These are phyloP conservation scores for Tichodroma muraria DNA, from an alignment of 2,113 vertebrate genomes.

Conservation along the genomic window DNA sequence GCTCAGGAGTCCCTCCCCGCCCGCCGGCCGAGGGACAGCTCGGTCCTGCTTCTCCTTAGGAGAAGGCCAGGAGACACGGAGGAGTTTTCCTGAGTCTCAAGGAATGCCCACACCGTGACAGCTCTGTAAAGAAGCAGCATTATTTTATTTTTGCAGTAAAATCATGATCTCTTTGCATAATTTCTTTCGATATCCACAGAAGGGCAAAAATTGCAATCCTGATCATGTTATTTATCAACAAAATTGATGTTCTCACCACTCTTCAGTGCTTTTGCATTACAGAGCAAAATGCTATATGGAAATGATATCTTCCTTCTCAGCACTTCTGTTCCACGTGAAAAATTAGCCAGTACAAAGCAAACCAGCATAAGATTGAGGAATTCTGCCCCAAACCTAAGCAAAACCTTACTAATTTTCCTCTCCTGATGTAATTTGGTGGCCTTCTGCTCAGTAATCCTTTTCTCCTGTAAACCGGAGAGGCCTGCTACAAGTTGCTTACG, in stretches of 20 bases:
- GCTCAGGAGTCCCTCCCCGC: neutral
- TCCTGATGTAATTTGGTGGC: neutral
- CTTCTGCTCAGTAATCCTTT: neutral
- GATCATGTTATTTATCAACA: neutral
- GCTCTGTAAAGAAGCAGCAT: neutral
- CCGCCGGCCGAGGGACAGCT: neutral
- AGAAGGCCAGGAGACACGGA: neutral
- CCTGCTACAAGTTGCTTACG: accelerated
- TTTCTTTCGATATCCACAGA: neutral
- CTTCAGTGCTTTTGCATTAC: neutral
- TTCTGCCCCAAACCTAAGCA: neutral
- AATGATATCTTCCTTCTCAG: neutral
- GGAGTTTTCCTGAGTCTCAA: neutral
- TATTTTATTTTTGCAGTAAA: neutral
- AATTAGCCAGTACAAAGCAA: neutral
- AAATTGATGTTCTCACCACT: neutral
- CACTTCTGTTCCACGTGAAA: neutral
- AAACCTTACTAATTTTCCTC: neutral
- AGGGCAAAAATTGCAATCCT: neutral
- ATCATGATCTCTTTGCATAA: neutral
- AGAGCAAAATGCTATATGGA: neutral
- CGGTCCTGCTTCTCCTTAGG: neutral
- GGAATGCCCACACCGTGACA: accelerated
- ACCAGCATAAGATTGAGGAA: neutral
- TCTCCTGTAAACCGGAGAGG: neutral